Evolutionary conservation across 2,113 vertebrate genomes (phyloP).

Genomic region (Hiodon tergisus): DNA sequence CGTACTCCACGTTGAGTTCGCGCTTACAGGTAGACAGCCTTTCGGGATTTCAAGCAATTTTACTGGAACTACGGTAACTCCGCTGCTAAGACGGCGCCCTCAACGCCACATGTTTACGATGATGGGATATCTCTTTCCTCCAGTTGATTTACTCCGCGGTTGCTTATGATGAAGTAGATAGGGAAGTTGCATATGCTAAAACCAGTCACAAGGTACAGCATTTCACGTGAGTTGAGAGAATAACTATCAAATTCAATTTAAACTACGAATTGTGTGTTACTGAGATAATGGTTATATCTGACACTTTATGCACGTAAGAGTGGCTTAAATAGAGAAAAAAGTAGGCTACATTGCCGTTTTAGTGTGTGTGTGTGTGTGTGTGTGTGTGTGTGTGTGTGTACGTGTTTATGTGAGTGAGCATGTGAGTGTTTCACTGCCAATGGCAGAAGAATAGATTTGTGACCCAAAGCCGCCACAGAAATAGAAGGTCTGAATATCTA

Average conservation of each 20-base stretch:
- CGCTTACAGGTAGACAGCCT: neutral
- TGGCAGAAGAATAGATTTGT: too few species aligned
- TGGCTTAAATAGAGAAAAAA: too few species aligned
- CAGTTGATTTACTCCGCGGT: too few species aligned
- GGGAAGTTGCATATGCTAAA: neutral
- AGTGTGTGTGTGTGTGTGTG: too few species aligned
- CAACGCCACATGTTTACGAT: neutral
- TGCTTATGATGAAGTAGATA: too few species aligned
- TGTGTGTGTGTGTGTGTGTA: too few species aligned
- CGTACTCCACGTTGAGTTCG: neutral
- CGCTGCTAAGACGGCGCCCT: slow-evolving; percentile 3
- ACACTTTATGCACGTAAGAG: neutral
- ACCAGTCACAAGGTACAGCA: slow-evolving; percentile 1
- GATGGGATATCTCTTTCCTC: neutral
- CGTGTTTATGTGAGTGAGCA: too few species aligned
- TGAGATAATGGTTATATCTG: neutral
- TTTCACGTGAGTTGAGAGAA: neutral
- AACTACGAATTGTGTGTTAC: neutral
- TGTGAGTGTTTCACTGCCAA: too few species aligned
- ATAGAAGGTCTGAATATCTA: too few species aligned
- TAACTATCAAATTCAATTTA: slow-evolving; percentile 9
- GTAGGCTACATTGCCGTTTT: too few species aligned
- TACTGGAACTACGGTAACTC: too few species aligned
- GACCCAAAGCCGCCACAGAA: too few species aligned
- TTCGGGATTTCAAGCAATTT: neutral